Evolutionary conservation across 2,888 invertebrate genomes (phyloP).

Genomic region (Phyllotreta striolata): DNA sequence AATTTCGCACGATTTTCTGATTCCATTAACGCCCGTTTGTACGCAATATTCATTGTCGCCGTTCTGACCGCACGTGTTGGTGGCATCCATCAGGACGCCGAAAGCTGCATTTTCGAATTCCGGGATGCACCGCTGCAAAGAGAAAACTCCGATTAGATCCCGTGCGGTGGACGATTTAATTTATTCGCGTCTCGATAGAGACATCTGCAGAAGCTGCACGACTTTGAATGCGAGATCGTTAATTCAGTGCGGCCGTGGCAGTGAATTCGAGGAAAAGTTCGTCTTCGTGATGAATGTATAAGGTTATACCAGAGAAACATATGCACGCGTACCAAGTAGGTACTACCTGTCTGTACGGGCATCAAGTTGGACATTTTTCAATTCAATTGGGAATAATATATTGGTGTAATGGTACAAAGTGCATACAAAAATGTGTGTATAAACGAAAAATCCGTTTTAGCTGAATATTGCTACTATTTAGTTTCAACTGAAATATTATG

Average conservation of each 20-base stretch:
- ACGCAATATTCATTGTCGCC: conserved; percentile 85
- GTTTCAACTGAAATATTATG: neutral
- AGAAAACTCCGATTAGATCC: conserved; percentile 33
- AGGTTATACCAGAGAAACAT: neutral
- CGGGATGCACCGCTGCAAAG: conserved; percentile 88
- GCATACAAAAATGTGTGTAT: conserved; percentile 1
- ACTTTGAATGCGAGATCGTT: conserved; percentile 30
- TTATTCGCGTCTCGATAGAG: conserved; percentile 33
- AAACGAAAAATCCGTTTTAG: neutral
- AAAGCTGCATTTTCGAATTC: conserved; percentile 97
- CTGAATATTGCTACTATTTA: neutral
- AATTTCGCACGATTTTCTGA: conserved; percentile 78
- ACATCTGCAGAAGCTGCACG: conserved; percentile 36
- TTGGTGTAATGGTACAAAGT: neutral
- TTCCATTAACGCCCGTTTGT: conserved; percentile 80
- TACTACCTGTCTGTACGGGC: too few relatives aligned
- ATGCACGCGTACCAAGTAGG: too few relatives aligned
- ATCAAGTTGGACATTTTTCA: too few relatives aligned
- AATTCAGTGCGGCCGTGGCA: conserved; percentile 26
- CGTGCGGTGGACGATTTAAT: conserved; percentile 22
- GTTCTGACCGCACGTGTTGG: conserved; percentile 93
- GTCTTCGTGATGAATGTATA: conserved; percentile 5
- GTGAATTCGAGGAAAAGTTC: conserved; percentile 21
- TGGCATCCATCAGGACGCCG: conserved; percentile 86
- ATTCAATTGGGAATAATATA: neutral